phyloP scores from a whole-genome alignment of 37 sponge, comb jelly and placozoan species.

The Dysidea cf. avara region DNA sequence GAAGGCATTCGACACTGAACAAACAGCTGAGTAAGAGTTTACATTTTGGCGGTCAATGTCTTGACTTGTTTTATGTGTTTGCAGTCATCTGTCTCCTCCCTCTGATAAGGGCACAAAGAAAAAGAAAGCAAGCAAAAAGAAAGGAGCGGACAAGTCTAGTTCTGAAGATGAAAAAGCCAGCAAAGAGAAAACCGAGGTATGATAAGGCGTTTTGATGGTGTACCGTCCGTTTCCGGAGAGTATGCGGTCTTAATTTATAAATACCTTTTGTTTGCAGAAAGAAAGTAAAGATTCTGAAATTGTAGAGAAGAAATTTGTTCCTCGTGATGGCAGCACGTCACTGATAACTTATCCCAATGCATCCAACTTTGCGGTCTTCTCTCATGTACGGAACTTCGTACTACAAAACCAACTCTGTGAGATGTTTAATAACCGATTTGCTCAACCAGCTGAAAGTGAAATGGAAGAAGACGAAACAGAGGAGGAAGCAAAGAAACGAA shows the following conservation, averaged over 20 bases:
- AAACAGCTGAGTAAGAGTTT: constrained; percentile 40
- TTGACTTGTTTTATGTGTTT: no score
- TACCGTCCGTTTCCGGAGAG: no score
- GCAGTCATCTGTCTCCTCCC: no score
- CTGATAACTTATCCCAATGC: constrained; percentile 63
- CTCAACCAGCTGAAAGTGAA: constrained; percentile 18
- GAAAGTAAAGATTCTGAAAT: background rate
- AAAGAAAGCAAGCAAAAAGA: no score
- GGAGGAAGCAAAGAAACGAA: constrained; percentile 35
- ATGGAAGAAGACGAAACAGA: constrained; percentile 36
- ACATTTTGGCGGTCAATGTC: no score
- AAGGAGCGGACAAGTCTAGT: no score
- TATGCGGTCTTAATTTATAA: constrained; percentile 1
- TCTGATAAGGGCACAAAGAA: no score
- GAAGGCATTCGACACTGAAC: constrained; percentile 28
- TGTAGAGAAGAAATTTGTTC: constrained; percentile 46
- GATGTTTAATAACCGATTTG: constrained; percentile 53
- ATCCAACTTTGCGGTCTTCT: constrained; percentile 64
- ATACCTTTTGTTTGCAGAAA: background rate
- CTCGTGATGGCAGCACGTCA: constrained; percentile 65
- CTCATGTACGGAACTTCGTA: constrained; percentile 67
- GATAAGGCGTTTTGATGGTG: no score
- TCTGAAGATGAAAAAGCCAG: no score
- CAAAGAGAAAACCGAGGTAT: no score
- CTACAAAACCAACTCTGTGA: constrained; percentile 69